Base-by-base conservation (phyloP, 2,888 invertebrate species). In the Ophioninae sp. region DNA sequence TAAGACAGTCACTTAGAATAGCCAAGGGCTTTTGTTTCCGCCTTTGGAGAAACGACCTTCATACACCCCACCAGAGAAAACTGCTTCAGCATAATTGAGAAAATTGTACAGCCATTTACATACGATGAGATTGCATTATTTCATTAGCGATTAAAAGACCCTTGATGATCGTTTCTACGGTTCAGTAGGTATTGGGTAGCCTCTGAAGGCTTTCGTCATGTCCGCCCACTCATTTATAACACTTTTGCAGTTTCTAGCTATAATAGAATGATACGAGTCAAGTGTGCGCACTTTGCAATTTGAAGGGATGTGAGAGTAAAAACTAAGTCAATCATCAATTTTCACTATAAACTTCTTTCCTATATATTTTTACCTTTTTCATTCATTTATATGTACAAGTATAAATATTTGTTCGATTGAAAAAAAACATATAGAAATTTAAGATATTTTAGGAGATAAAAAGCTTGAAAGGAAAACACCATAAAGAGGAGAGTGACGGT, bases 1-100 rank as follows among this genome's bases (percentile, higher is more conserved):
- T 80, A 82, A 85, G 81, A 65, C 77, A 84, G 84, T 86, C 85
- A 86, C 85, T 86, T 82, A 79, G 71, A 85, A 84, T 83, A 73
- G 83, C 81, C 72, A 82, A 74, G 81, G 79, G 84, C 85, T 85
- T 86, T 86, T 86, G 83, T 86, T 51, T 17, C 51, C 51, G 51
- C 51, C 23, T 68, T 51, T n/a, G 51, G 44, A 68, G 51, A 68
- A 68, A 51, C 68, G 23, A 30, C 23, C 8, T 51, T 23, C 23
- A 23, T 23, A 51, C 17, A 51, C 23, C 30, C 9, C 0, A 9
- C 17, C 23, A 23, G 68, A 51, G 58, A 37, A 6, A 30, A 56
- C 30, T 30, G 71, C 51, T 30, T 20, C 37, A 3, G 56, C 30
- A 20, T 51, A 64, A 76, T 67, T 23, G 76, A 67, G 20, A 37